Percentiles rank a stretch among this genome's conserved stretches.
Evolutionary conservation across 2,888 invertebrate species (phyloP).

Genomic region (Agrochola macilenta): DNA sequence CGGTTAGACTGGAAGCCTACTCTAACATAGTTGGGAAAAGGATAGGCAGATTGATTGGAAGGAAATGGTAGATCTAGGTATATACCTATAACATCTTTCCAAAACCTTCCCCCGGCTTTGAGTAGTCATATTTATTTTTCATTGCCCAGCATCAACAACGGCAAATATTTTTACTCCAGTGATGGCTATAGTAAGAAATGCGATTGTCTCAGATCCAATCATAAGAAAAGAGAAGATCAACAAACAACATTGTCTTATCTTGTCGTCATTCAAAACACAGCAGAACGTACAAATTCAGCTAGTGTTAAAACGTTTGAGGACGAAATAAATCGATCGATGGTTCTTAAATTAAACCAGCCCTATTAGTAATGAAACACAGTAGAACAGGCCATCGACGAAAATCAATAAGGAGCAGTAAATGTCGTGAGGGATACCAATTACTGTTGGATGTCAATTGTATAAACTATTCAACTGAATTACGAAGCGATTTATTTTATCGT

Average conservation of each 20-base stretch:
- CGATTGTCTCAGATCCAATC: slow-evolving; percentile 7
- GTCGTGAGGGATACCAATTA: slow-evolving; percentile 55
- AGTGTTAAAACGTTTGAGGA: not conserved
- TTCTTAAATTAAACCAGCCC: slow-evolving; percentile 32
- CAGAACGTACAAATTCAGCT: not conserved
- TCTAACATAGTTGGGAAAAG: too few relatives aligned
- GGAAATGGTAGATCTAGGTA: not conserved
- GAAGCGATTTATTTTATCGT: too few relatives aligned
- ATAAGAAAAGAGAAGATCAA: not conserved
- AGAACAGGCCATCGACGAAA: slow-evolving; percentile 28
- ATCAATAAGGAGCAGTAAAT: slow-evolving; percentile 49
- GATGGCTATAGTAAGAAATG: not conserved
- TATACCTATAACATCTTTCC: not conserved
- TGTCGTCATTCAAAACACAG: not conserved
- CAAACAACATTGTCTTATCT: not conserved
- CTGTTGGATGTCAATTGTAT: slow-evolving; percentile 26
- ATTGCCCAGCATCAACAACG: not conserved
- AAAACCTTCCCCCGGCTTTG: not conserved
- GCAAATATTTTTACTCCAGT: not conserved
- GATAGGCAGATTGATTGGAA: too few relatives aligned
- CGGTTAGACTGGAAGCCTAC: too few relatives aligned
- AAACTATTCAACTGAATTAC: slow-evolving; percentile 21
- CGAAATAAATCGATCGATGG: slow-evolving; percentile 7
- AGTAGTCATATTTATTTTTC: not conserved
- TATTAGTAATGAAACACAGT: slow-evolving; percentile 27